Evolutionary conservation across 1,140 invertebrate species (phyloP), one percentile per base, ranked within the genome.

Genomic region (Psix sp.): DNA sequence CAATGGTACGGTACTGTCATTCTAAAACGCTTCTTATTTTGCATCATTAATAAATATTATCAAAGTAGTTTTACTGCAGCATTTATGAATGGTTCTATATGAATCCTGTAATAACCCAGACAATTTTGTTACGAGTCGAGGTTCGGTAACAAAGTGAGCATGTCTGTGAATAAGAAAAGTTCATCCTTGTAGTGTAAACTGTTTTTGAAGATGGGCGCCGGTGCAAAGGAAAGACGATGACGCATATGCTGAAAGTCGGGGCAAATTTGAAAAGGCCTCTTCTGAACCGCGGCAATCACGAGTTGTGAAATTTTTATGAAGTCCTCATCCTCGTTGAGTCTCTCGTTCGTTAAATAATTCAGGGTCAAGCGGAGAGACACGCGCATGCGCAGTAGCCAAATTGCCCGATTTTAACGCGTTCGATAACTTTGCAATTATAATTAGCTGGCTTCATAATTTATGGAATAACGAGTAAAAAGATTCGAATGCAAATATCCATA

Each of bases 301-400:
- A 59, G 31, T 59, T 56, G 60, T 87, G 82, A 77, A 87, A 84
- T 84, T 86, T 87, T 87, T 79, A 87, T 85, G 74, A 82, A 83
- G 79, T 85, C 78, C 78, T 82, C 80, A 74, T 76, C 70, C 70
- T 76, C 74, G 57, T 60, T 77, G 74, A 74, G 72, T 79, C 80
- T 82, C 79, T 75, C 71, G 67, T 74, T 71, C 68, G 74, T 78
- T 85, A 77, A 85, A 85, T 85, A 83, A 85, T 85, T 85, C 81
- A 85, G 78, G 83, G 84, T 84, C 78, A 85, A 84, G 73, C 79
- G 48, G 51, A 57, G 68, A 52, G 59, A n/a, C n/a, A n/a, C n/a
- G n/a, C n/a, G n/a, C n/a, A n/a, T n/a, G n/a, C n/a, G n/a, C n/a
- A n/a, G n/a, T n/a, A n/a, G n/a, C n/a, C n/a, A n/a, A n/a, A n/a